A percentile compares a stretch with the other conserved stretches of the same genome.
Evolutionary conservation across 2,888 invertebrate species (phyloP).

Genomic region (Platycheirus albimanus): DNA sequence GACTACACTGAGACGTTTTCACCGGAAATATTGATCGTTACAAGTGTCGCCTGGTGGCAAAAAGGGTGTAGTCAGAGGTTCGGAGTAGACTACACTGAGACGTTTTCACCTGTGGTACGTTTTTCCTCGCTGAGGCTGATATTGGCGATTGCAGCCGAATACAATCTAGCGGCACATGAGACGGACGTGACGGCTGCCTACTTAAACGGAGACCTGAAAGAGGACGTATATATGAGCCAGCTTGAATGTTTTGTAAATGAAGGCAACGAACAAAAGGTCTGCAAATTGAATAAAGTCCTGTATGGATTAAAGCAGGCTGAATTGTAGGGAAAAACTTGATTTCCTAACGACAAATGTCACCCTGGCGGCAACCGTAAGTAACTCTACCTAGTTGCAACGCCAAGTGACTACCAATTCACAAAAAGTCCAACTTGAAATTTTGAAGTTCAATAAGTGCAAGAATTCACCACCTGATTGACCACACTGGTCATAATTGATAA

Average conservation of each 20-base stretch:
- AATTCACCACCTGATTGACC: too few relatives aligned
- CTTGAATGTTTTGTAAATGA: neutral
- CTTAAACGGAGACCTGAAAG: neutral
- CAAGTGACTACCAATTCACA: too few relatives aligned
- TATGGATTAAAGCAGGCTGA: neutral
- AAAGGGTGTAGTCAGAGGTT: constrained; percentile 14
- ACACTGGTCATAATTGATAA: too few relatives aligned
- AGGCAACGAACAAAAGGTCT: neutral
- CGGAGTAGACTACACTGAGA: constrained; percentile 13
- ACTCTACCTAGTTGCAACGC: too few relatives aligned
- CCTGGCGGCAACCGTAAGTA: too few relatives aligned
- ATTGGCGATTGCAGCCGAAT: constrained; percentile 12
- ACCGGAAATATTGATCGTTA: constrained; percentile 20
- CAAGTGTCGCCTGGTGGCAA: constrained; percentile 11
- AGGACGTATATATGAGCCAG: neutral
- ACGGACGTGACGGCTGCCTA: neutral
- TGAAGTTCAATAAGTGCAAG: too few relatives aligned
- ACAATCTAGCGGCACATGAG: neutral
- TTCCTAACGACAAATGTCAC: too few relatives aligned
- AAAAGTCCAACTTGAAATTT: too few relatives aligned
- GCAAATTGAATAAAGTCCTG: neutral
- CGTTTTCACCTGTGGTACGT: constrained; percentile 22
- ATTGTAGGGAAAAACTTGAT: too few relatives aligned
- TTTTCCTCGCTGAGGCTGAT: constrained; percentile 12
- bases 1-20: constrained; percentile 19